Conservation (phyloP, 2,888 invertebrate species). For the Orchesella flavescens region DNA sequence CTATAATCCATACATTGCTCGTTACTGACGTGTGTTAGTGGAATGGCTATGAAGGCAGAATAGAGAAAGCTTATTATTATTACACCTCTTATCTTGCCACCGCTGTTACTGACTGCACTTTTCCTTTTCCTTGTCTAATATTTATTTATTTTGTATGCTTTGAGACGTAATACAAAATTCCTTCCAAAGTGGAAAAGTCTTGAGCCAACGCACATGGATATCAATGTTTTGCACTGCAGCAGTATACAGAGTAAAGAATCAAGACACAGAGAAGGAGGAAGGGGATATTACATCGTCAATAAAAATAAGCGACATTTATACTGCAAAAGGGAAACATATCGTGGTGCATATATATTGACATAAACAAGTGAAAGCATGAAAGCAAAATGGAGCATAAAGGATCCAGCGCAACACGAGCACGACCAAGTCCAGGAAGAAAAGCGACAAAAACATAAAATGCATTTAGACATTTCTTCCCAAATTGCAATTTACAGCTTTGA, state of each 20-base stretch:
- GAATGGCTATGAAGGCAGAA: not conserved
- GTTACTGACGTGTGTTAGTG: not conserved
- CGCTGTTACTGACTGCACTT: not conserved
- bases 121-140: not conserved
- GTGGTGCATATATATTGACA: not conserved
- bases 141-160: not conserved
- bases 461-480: not conserved
- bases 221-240: constrained; percentile 2
- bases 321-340: not conserved
- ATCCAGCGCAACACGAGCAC: not conserved
- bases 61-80: too few relatives aligned
- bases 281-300: constrained; percentile 15
- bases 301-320: constrained; percentile 15
- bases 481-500: constrained; percentile 9
- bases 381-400: not conserved
- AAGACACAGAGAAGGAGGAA: not conserved
- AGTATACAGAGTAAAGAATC: not conserved
- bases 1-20: not conserved
- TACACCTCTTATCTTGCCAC: not conserved
- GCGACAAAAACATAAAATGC: not conserved
- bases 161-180: not conserved
- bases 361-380: not conserved
- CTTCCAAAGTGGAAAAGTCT: not conserved
- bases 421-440: not conserved
- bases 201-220: not conserved